Conservation (phyloP, 2,113 vertebrate genomes). For the Chaetops frenatus region DNA sequence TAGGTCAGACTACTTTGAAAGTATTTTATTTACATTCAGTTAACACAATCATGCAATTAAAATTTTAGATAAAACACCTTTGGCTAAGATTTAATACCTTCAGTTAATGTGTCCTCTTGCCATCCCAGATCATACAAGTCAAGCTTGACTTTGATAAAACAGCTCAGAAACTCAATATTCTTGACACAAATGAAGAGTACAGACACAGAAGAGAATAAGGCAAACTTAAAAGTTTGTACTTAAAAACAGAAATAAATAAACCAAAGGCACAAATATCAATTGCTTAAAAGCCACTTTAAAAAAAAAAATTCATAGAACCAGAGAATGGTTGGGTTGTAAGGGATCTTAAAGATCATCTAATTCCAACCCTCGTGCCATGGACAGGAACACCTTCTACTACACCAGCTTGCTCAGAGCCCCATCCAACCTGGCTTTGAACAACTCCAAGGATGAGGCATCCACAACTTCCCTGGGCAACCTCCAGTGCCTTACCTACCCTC, state of each 20-base stretch:
- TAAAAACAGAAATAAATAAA: not conserved
- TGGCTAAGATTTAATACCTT: not conserved
- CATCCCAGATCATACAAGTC: not conserved
- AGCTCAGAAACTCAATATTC: not conserved
- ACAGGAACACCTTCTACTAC: not conserved
- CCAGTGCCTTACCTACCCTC: not conserved
- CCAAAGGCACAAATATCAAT: not conserved
- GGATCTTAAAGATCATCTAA: not conserved
- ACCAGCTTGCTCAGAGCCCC: not conserved
- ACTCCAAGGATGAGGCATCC: not conserved
- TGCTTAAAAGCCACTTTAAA: not conserved
- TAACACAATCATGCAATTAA: not conserved
- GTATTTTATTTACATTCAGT: not conserved
- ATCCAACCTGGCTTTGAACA: not conserved
- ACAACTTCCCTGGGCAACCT: not conserved
- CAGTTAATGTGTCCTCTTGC: not conserved
- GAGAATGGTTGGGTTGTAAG: not conserved
- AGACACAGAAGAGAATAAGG: not conserved
- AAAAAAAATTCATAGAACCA: not conserved
- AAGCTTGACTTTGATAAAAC: not conserved
- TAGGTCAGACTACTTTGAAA: not conserved
- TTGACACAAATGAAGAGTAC: not conserved
- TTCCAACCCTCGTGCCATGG: not conserved
- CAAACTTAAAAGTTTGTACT: not conserved
- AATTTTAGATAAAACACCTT: not conserved